Conservation (phyloP, 2,113 vertebrate genomes). For the Chloebia gouldiae region DNA sequence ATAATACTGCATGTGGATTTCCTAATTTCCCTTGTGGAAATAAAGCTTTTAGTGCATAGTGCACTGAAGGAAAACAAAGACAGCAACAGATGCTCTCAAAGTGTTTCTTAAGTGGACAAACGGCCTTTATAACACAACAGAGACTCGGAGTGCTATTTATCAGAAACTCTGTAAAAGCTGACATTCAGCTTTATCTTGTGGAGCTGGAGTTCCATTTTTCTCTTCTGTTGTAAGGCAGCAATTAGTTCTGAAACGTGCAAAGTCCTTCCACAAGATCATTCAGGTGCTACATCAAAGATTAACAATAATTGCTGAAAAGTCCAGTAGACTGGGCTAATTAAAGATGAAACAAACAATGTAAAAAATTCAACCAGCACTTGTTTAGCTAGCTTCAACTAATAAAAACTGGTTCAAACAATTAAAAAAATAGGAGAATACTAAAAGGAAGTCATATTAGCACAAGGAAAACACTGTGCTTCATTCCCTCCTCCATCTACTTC, state of each 20-base stretch:
- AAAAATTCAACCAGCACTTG: background rate
- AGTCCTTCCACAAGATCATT: background rate
- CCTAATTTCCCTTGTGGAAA: slow-evolving; percentile 9
- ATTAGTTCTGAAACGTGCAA: background rate
- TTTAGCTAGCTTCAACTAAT: background rate
- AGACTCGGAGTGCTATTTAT: background rate
- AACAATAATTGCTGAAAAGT: background rate
- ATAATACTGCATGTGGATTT: background rate
- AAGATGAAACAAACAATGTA: background rate
- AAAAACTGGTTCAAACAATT: background rate
- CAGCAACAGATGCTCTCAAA: background rate
- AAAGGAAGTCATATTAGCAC: background rate
- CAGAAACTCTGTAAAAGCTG: background rate
- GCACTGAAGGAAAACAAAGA: background rate
- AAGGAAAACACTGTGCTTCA: background rate
- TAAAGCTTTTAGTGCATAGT: background rate
- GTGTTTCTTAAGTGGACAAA: slow-evolving; percentile 30
- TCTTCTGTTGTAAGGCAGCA: background rate
- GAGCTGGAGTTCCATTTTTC: background rate
- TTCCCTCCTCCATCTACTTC: background rate
- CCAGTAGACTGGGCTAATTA: background rate
- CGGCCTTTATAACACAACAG: background rate
- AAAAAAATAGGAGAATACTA: background rate
- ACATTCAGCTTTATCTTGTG: background rate
- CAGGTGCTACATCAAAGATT: background rate